Base-by-base conservation (phyloP, 2,888 invertebrate genomes). In the Athrips mouffetella region DNA sequence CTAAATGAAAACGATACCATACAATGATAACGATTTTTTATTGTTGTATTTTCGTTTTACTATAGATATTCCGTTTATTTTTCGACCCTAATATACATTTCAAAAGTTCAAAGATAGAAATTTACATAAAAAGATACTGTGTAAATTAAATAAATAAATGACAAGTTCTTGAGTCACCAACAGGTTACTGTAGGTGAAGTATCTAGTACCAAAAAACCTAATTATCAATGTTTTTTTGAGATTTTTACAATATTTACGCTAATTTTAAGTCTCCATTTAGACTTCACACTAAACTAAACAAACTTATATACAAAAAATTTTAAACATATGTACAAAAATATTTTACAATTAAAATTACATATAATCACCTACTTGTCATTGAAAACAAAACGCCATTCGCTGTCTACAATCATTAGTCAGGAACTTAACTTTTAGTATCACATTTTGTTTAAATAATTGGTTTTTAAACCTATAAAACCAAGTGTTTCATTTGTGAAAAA, bases 401-500 rank as follows among this genome's bases (percentile, higher is more conserved):
- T 58, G 59, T 57, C 53, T 55, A 63, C n/a, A n/a, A n/a, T n/a
- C n/a, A n/a, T n/a, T n/a, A 58, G 53, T 59, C 29, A 51, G 52
- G 50, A 73, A 72, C 75, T 75, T 81, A 79, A 73, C 53, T 18
- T 67, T 75, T 80, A 80, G 73, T 81, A 81, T 81, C 80, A 80
- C 80, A 81, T 70, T 76, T 76, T 66, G 62, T 70, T 69, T 60
- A 54, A 59, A 58, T 41, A 48, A 52, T 42, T 23, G 27, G 23
- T 45, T 11, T 20, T 40, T 29, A 39, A 15, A 31, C 11, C 10
- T 21, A 39, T 16, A 5, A 39, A 39, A 39, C 21, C n/a, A 3
- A 5, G n/a, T 10, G 20, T 35, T 35, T 20, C 20, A 18, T 10
- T 35, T 25, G 27, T 25, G 27, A 25, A 7, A 7, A 5, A 25